A percentile compares a stretch with the other conserved stretches of the same genome.
These are phyloP conservation scores for Lottia scabra DNA, from an alignment of 2,888 invertebrate species.

Conservation along the genomic window DNA sequence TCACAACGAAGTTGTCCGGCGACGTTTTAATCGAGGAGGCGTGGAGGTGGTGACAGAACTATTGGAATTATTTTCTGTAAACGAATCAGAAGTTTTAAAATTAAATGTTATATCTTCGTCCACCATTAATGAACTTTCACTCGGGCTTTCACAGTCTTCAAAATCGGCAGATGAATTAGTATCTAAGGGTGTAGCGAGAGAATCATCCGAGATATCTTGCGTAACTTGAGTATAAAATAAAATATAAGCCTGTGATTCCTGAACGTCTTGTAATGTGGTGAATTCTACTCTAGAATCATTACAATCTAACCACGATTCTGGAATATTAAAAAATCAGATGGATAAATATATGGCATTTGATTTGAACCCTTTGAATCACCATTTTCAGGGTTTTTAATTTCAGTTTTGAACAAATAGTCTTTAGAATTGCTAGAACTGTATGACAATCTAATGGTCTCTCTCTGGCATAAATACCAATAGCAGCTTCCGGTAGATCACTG, in stretches of 20 bases:
- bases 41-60: not conserved
- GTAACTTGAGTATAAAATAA: slow-evolving; percentile 58
- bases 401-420: no score
- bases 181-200: slow-evolving; percentile 1
- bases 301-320: slow-evolving; percentile 68
- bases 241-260: slow-evolving; percentile 66
- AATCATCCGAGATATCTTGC: not conserved
- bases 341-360: no score
- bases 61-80: not conserved
- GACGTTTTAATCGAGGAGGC: not conserved
- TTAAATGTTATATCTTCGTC: slow-evolving; percentile 42
- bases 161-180: not conserved
- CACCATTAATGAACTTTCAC: slow-evolving; percentile 21
- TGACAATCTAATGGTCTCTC: no score
- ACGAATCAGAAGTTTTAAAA: slow-evolving; percentile 25
- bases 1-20: not conserved
- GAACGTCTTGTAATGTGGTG: slow-evolving; percentile 58
- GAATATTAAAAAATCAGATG: slow-evolving; percentile 18
- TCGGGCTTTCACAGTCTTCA: not conserved
- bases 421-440: no score
- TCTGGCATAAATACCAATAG: no score
- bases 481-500: no score
- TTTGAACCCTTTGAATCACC: no score
- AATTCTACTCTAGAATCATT: slow-evolving; percentile 65
- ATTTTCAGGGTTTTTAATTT: no score